phyloP scores from a whole-genome alignment of 2,888 invertebrate species.

The Steromphala cineraria region DNA sequence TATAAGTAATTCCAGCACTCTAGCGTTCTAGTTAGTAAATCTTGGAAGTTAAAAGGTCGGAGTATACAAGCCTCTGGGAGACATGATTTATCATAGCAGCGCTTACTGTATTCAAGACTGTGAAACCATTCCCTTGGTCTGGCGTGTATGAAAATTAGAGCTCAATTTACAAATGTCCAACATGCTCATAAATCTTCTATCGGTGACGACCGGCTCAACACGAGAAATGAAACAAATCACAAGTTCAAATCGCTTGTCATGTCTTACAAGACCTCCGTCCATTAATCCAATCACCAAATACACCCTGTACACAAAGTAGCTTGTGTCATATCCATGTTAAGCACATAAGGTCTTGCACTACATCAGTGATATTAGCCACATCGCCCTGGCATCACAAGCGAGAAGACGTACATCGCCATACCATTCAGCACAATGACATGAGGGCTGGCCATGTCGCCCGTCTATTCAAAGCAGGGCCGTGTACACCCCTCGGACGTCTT shows the following conservation, averaged over 20 bases:
- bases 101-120: no score
- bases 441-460: background rate
- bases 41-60: no score
- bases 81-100: no score
- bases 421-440: background rate
- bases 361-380: background rate
- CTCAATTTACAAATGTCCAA: background rate
- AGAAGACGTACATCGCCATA: background rate
- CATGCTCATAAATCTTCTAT: background rate
- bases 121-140: no score
- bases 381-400: background rate
- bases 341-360: background rate
- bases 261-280: background rate
- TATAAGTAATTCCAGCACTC: no score
- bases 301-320: background rate
- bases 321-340: background rate
- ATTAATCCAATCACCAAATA: slow-evolving; percentile 14
- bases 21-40: no score
- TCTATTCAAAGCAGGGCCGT: background rate
- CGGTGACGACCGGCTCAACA: background rate
- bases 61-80: no score
- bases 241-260: slow-evolving; percentile 1
- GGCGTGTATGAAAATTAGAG: background rate
- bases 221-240: background rate
- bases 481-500: background rate